Base-by-base conservation (phyloP, 2,888 invertebrate species). In the Unio delphinus region DNA sequence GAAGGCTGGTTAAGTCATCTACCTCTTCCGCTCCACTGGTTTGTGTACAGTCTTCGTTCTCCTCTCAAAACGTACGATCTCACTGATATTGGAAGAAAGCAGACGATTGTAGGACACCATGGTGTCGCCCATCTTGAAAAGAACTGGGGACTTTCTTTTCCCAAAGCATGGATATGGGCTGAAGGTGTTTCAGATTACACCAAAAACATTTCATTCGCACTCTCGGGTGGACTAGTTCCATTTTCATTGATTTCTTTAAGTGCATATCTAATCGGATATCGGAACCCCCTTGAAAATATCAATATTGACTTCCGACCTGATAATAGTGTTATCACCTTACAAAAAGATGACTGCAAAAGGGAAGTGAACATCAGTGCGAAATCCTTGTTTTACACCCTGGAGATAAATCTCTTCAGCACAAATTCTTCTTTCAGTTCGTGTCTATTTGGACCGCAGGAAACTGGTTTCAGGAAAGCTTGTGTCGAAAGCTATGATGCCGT, bases 101-200 rank as follows among this genome's bases (percentile, higher is more conserved):
- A 72, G 28, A 64, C 62, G 0, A 55, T 64, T 3, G n/a, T 30
- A 11, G 78, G 74, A 4, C 61, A 61, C 1, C 67, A 70, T 58
- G 83, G 80, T 15, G 68, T 72, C 11, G 82, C 79, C 8, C 84
- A 85, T 68, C 69, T 84, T 72, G 85, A 85, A 75, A 85, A 84
- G 70, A 85, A 85, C 73, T 86, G 85, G 86, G 85, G 85, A 0
- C 65, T 76, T n/a, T 82, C 85, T 4, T 86, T 85, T 68, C 84
- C 84, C 0, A 64, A 74, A n/a, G 76, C 76, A 8, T 86, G 86
- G 86, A 76, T 85, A 7, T 86, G 84, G 86, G 70, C 80, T 3
- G 77, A 86, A 64, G 86, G 83, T 8, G 67, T 80, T 11, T 69
- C 76, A 3, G 61, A 69, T 3, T 23, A 15, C 7, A 65, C 58